A percentile compares a stretch with the other conserved stretches of the same genome.
These are phyloP conservation scores for Gallinago stenura DNA, from an alignment of 2,797 vertebrate species.

Conservation along the genomic window DNA sequence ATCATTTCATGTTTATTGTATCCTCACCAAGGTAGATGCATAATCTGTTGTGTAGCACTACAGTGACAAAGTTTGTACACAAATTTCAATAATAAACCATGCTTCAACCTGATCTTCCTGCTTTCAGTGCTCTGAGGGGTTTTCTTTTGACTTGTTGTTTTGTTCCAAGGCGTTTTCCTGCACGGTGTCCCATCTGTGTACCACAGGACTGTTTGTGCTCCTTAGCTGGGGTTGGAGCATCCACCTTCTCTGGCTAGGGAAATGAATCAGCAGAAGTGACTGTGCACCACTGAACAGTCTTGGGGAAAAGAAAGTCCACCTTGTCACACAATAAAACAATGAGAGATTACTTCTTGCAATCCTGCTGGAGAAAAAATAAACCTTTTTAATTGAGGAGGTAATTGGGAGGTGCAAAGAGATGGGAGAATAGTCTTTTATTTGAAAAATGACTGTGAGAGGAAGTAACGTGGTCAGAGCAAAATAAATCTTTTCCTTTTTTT, in stretches of 20 bases:
- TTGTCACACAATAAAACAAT: neutral
- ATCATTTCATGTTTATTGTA: neutral
- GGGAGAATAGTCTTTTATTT: conserved; percentile 4
- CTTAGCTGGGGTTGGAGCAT: neutral
- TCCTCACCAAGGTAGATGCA: neutral
- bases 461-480: neutral
- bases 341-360: neutral
- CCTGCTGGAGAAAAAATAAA: conserved; percentile 22
- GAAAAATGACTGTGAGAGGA: neutral
- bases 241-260: neutral
- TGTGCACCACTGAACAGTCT: neutral
- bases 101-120: neutral
- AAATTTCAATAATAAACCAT: neutral
- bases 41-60: neutral
- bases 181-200: neutral
- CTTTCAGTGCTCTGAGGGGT: neutral
- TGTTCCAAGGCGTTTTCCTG: neutral
- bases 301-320: neutral
- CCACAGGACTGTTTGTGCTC: neutral
- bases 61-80: neutral
- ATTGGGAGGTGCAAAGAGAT: neutral
- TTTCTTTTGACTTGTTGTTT: neutral
- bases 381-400: conserved; percentile 16
- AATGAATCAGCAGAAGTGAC: conserved; percentile 41
- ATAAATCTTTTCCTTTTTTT: neutral